Evolutionary conservation across 2,113 vertebrate genomes (phyloP).

Genomic region (Stegostoma tigrinum): DNA sequence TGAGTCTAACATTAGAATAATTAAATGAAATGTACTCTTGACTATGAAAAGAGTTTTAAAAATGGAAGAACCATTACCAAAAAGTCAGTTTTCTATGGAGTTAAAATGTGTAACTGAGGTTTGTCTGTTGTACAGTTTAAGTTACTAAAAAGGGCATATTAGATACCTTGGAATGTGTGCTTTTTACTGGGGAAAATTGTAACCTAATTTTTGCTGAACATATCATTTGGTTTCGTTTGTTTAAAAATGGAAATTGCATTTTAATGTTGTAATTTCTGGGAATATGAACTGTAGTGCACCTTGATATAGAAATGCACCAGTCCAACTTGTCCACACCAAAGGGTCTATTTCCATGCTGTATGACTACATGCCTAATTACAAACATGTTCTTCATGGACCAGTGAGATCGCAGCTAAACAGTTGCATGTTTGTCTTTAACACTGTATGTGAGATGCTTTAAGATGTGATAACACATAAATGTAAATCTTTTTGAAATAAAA

Average conservation of each 20-base stretch:
- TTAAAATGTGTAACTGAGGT: constrained; percentile 1
- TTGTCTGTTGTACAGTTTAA: neutral
- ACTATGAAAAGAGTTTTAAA: neutral
- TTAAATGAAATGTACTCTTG: constrained; percentile 11
- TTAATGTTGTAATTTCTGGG: neutral
- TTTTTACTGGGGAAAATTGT: neutral
- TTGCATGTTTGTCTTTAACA: too few relatives aligned
- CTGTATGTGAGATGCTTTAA: too few relatives aligned
- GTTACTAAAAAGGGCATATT: neutral
- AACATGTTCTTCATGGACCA: too few relatives aligned
- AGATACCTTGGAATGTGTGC: neutral
- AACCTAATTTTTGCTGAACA: neutral
- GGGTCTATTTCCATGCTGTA: too few relatives aligned
- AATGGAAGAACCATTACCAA: neutral
- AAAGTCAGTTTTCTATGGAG: neutral
- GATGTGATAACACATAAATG: too few relatives aligned
- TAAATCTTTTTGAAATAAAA: too few relatives aligned
- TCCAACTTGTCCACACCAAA: too few relatives aligned
- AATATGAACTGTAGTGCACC: neutral
- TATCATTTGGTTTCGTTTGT: neutral
- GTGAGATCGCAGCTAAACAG: too few relatives aligned
- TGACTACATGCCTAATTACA: too few relatives aligned
- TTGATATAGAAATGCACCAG: neutral
- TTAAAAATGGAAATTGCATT: neutral
- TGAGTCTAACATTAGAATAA: neutral